Conservation (phyloP, 2,113 vertebrate genomes). For the Paracanthobrama guichenoti region DNA sequence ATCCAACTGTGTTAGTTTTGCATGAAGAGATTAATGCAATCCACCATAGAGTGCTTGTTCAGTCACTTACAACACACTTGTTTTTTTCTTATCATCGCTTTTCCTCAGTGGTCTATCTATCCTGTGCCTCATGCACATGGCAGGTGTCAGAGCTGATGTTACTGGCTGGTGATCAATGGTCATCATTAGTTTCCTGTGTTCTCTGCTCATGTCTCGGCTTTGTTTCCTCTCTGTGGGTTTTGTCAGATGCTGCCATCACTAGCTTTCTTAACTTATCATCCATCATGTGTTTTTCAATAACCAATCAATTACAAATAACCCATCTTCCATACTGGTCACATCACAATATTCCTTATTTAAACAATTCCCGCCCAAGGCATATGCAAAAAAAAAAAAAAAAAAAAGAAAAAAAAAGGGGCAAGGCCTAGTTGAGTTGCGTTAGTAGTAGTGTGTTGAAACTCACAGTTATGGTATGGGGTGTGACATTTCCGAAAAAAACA, state of each 20-base stretch:
- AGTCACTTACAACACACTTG: background rate
- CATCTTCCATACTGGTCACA: slow-evolving; percentile 2
- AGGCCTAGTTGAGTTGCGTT: too few relatives aligned
- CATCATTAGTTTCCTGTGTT: slow-evolving; percentile 39
- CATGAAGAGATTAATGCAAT: slow-evolving; percentile 20
- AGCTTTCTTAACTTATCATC: slow-evolving; percentile 38
- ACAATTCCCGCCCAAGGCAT: too few relatives aligned
- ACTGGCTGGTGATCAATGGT: slow-evolving; percentile 42
- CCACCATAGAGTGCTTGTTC: background rate
- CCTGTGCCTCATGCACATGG: background rate
- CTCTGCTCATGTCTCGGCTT: slow-evolving; percentile 12
- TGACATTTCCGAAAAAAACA: too few relatives aligned
- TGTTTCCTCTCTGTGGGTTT: slow-evolving; percentile 21
- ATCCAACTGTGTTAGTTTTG: background rate
- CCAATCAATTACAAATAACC: slow-evolving; percentile 58
- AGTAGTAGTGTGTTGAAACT: too few relatives aligned
- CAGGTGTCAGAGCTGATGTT: slow-evolving; percentile 30
- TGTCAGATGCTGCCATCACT: slow-evolving; percentile 15
- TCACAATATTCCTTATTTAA: too few relatives aligned
- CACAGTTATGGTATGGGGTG: too few relatives aligned
- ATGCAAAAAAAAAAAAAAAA: too few relatives aligned
- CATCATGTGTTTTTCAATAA: slow-evolving; percentile 47
- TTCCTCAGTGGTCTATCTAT: background rate
- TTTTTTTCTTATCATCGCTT: background rate
- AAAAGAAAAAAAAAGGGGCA: too few relatives aligned